phyloP scores from a whole-genome alignment of 92 coral and sea anemone species.

The Bergia puertoricense region DNA sequence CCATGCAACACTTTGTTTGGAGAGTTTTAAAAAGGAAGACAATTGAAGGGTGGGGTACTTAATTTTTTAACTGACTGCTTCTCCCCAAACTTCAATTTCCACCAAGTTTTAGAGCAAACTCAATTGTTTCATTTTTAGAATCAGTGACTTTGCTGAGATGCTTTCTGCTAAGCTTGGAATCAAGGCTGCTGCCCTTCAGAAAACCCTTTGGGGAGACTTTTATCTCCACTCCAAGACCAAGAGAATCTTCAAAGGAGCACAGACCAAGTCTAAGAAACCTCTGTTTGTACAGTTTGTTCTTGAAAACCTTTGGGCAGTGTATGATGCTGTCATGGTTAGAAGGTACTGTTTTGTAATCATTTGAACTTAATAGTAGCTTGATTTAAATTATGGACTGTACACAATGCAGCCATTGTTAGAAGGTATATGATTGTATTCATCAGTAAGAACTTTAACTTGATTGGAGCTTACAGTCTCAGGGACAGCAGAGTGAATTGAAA shows the following conservation, averaged over 20 bases:
- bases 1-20: too few relatives aligned
- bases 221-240: slow-evolving; percentile 88
- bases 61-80: too few relatives aligned
- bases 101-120: background rate
- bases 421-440: too few relatives aligned
- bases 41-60: too few relatives aligned
- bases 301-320: slow-evolving; percentile 95
- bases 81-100: too few relatives aligned
- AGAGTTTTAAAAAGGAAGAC: too few relatives aligned
- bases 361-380: too few relatives aligned
- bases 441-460: too few relatives aligned
- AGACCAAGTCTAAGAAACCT: slow-evolving; percentile 93
- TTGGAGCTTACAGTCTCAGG: too few relatives aligned
- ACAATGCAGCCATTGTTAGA: too few relatives aligned
- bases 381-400: too few relatives aligned
- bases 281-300: slow-evolving; percentile 96
- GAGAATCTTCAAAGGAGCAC: slow-evolving; percentile 94
- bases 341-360: slow-evolving; percentile 53
- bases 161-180: slow-evolving; percentile 91
- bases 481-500: too few relatives aligned
- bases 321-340: slow-evolving; percentile 81
- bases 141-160: slow-evolving; percentile 80
- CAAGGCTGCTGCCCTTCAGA: slow-evolving; percentile 71
- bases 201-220: slow-evolving; percentile 97
- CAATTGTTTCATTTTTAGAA: slow-evolving; percentile 50